Conservation (phyloP, 2,113 vertebrate genomes). For the Condylura cristata region DNA sequence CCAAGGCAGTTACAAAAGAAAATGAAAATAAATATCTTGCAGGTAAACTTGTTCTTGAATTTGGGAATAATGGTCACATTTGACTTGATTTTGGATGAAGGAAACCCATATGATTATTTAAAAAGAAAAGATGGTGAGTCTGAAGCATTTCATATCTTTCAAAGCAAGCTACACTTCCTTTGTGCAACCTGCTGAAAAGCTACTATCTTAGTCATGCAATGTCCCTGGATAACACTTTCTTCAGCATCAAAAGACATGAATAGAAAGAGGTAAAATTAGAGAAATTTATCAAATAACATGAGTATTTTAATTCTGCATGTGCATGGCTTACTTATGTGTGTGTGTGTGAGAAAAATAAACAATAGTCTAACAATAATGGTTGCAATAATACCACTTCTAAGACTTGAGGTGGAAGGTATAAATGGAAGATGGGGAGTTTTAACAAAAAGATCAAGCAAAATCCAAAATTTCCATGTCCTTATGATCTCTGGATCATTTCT, state of each 20-base stretch:
- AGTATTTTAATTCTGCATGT: constrained; percentile 16
- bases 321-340: constrained; percentile 9
- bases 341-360: not conserved
- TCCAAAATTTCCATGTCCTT: not conserved
- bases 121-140: constrained; percentile 45
- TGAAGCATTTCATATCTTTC: constrained; percentile 54
- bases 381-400: not conserved
- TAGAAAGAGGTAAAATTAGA: not conserved
- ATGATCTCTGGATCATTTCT: not conserved
- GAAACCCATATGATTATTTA: not conserved
- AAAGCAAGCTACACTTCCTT: constrained; percentile 28
- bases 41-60: constrained; percentile 40
- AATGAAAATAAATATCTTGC: not conserved
- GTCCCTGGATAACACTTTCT: not conserved
- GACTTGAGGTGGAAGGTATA: not conserved
- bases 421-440: not conserved
- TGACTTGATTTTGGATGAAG: constrained; percentile 27
- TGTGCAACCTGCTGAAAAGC: not conserved
- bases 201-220: not conserved
- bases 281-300: not conserved
- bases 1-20: constrained; percentile 53
- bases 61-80: not conserved
- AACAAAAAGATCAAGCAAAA: constrained; percentile 5
- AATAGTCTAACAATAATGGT: not conserved
- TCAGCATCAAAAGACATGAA: constrained; percentile 14